These are phyloP conservation scores for Protodeltote pygarga DNA, from an alignment of 2,888 invertebrate species.

Conservation along the genomic window DNA sequence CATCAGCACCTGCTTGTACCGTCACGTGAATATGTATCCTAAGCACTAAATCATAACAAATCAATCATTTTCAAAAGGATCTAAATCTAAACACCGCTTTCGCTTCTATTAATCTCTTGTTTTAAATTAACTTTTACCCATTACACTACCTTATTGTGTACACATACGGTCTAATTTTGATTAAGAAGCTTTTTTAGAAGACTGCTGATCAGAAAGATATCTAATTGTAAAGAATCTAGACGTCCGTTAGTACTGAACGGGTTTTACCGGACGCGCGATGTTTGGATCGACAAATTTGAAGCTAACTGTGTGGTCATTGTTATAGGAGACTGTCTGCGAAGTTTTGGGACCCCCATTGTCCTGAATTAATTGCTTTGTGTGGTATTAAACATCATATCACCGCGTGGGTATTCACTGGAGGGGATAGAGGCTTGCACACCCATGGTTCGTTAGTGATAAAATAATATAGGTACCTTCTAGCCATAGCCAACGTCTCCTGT, in stretches of 20 bases:
- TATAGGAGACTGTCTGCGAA: conserved; percentile 4
- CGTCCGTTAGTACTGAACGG: conserved; percentile 60
- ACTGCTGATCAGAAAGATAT: conserved; percentile 49
- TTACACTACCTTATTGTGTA: background rate
- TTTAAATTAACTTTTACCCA: too few species aligned
- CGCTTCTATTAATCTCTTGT: conserved; percentile 45
- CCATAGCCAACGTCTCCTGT: too few species aligned
- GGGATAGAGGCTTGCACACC: too few species aligned
- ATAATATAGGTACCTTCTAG: too few species aligned
- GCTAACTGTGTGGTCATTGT: conserved; percentile 29
- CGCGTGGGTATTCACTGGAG: too few species aligned
- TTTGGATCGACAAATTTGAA: conserved; percentile 51
- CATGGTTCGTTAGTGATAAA: too few species aligned
- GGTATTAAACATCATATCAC: too few species aligned
- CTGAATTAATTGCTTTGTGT: background rate
- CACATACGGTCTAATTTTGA: conserved; percentile 1
- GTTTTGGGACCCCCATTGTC: conserved; percentile 3
- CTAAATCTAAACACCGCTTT: conserved; percentile 47
- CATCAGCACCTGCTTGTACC: conserved; percentile 8
- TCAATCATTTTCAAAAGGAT: conserved; percentile 32
- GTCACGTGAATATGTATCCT: conserved; percentile 2
- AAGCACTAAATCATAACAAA: conserved; percentile 34
- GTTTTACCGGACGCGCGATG: conserved; percentile 46
- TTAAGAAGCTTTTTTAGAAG: conserved; percentile 33
- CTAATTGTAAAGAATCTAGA: conserved; percentile 56